Conservation (phyloP, 2,888 invertebrate genomes). For the Cryptosula pallasiana region DNA sequence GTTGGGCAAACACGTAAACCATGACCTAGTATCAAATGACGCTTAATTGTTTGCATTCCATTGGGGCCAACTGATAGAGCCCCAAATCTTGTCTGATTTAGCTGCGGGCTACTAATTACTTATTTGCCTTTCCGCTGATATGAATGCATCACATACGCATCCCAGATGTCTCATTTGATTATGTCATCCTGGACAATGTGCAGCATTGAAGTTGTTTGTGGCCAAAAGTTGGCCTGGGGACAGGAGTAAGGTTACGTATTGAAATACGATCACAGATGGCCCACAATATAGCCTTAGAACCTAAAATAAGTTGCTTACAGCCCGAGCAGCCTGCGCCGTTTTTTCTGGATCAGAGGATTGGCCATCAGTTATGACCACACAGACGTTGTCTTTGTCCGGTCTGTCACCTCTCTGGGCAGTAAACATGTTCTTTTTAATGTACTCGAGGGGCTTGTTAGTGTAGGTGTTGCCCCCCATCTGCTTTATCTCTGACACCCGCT, state of each 20-base stretch:
- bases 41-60: not conserved
- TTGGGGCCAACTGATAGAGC: not conserved
- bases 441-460: conserved; percentile 24
- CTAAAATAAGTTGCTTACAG: conserved; percentile 13
- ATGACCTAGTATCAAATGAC: not conserved
- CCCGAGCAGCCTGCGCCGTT: not conserved
- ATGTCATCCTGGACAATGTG: not conserved
- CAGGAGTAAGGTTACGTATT: too few species aligned
- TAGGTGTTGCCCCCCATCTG: conserved; percentile 23
- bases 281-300: too few species aligned
- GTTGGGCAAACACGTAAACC: not conserved
- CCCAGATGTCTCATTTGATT: not conserved
- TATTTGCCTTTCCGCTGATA: too few species aligned
- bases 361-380: conserved; percentile 25
- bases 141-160: not conserved
- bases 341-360: conserved; percentile 3
- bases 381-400: conserved; percentile 20
- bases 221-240: too few species aligned
- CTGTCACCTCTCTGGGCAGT: conserved; percentile 9
- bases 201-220: too few species aligned
- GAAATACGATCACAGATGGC: too few species aligned
- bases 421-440: not conserved
- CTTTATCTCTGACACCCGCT: not conserved
- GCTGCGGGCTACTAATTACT: too few species aligned
- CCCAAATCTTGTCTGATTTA: too few species aligned